Evolutionary conservation across 1,140 invertebrate species (phyloP).

Genomic region (Hypothenemus hampei): DNA sequence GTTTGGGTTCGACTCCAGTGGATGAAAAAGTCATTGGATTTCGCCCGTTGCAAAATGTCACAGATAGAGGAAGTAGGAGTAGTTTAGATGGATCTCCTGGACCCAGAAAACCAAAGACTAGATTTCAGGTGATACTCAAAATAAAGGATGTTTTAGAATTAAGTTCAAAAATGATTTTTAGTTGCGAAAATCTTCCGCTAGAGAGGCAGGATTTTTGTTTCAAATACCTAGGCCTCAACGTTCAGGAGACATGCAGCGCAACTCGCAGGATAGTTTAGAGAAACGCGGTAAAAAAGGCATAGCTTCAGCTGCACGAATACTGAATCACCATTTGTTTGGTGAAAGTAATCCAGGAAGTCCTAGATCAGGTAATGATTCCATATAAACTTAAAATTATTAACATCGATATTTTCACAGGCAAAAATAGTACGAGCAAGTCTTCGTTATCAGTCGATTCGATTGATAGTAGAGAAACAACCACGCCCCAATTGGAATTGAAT

Average conservation of each 20-base stretch:
- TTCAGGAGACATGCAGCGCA: slow-evolving; percentile 44
- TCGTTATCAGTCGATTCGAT: slow-evolving; percentile 68
- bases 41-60: slow-evolving; percentile 48
- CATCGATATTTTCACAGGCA: slow-evolving; percentile 52
- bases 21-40: slow-evolving; percentile 49
- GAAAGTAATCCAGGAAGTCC: slow-evolving; percentile 53
- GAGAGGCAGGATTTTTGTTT: slow-evolving; percentile 25
- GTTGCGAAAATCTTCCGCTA: neutral
- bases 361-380: slow-evolving; percentile 47
- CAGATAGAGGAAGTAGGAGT: slow-evolving; percentile 55
- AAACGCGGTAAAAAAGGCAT: slow-evolving; percentile 57
- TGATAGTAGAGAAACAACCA: slow-evolving; percentile 51
- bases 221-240: slow-evolving; percentile 42
- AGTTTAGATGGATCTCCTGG: slow-evolving; percentile 63
- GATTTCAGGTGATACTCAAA: slow-evolving; percentile 59
- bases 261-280: slow-evolving; percentile 52
- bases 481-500: slow-evolving; percentile 59
- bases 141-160: no score
- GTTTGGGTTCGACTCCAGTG: slow-evolving; percentile 49
- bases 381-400: slow-evolving; percentile 8
- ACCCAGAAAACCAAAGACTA: slow-evolving; percentile 79
- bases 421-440: slow-evolving; percentile 59
- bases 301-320: slow-evolving; percentile 64
- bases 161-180: neutral
- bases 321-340: slow-evolving; percentile 71